Evolutionary conservation across 2,113 vertebrate genomes (phyloP), one percentile per base, ranked within the genome.

Genomic region (Diphyllodes magnificus): DNA sequence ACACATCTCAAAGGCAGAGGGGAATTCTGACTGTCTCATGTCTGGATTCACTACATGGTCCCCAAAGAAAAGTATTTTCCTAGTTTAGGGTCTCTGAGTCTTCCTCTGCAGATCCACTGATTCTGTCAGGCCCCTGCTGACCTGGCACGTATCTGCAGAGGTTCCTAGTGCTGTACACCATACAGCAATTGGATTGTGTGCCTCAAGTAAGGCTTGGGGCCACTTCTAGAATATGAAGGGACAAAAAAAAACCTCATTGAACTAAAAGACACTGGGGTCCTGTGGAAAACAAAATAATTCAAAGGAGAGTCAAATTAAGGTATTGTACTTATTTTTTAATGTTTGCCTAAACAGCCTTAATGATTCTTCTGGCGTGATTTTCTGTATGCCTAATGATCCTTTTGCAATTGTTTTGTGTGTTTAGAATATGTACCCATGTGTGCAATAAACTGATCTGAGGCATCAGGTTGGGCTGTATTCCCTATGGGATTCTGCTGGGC

Each of bases 391-490:
- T 57, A 27, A 28, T 57, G 76, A 49, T 61, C 15, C 6, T 65
- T 83, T 40, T 60, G 83, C 19, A 22, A 28, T 28, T 6, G 30
- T 39, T 86, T 25, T 77, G 10, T 47, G 7, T 24, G 17, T 49
- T 44, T 40, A 49, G n/a, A 65, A 16, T n/a, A 20, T 5, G 11
- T n/a, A 16, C 35, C 16, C 24, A 2, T 8, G 13, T 21, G 42
- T 76, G 30, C 57, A 59, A 8, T 47, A 53, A 51, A 39, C 35
- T 54, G 37, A 76, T 54, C 40, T 21, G 33, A 54, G 64, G 69
- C n/a, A 47, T 56, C 54, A 35, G 24, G 39, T 13, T 2, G 1
- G n/a, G 25, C 79, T 75, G 0, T 16, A 1, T 51, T 39, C 61
- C 53, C 5, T 18, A 7, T 28, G 54, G 59, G 49, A 17, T 37